phyloP scores from a whole-genome alignment of 2,797 vertebrate species.

The Zonotrichia albicollis region DNA sequence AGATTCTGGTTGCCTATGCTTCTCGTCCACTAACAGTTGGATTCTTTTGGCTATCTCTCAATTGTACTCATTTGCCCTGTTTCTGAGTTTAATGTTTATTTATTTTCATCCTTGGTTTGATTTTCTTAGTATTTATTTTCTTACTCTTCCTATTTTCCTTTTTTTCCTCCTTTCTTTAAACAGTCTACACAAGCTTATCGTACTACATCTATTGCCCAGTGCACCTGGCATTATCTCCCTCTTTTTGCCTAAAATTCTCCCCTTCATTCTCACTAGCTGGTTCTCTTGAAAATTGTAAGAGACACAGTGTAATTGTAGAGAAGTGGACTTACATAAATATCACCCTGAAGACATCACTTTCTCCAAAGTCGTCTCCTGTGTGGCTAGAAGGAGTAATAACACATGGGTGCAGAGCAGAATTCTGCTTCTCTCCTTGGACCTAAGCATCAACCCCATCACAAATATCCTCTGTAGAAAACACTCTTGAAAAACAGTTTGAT shows the following conservation, averaged over 20 bases:
- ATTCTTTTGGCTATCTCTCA: too few species aligned
- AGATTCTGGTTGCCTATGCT: neutral
- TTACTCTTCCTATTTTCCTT: neutral
- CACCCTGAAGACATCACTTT: neutral
- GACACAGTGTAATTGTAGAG: neutral
- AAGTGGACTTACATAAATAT: neutral
- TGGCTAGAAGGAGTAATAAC: neutral
- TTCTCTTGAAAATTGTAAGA: neutral
- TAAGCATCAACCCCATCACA: neutral
- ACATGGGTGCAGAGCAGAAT: neutral
- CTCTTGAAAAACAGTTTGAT: constrained; percentile 13
- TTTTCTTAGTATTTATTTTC: neutral
- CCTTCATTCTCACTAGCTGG: neutral
- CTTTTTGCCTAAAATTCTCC: neutral
- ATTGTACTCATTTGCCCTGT: too few species aligned
- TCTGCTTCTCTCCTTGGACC: constrained; percentile 9
- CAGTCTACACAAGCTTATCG: neutral
- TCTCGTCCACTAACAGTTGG: neutral
- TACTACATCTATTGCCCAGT: neutral
- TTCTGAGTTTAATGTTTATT: too few species aligned
- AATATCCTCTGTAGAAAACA: neutral
- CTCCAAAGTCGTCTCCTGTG: neutral
- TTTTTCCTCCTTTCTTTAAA: neutral
- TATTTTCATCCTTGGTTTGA: too few species aligned
- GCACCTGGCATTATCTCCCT: neutral